A percentile compares a stretch with the other conserved stretches of the same genome.
phyloP scores from a whole-genome alignment of 2,888 invertebrate genomes.

The Alcis repandata region DNA sequence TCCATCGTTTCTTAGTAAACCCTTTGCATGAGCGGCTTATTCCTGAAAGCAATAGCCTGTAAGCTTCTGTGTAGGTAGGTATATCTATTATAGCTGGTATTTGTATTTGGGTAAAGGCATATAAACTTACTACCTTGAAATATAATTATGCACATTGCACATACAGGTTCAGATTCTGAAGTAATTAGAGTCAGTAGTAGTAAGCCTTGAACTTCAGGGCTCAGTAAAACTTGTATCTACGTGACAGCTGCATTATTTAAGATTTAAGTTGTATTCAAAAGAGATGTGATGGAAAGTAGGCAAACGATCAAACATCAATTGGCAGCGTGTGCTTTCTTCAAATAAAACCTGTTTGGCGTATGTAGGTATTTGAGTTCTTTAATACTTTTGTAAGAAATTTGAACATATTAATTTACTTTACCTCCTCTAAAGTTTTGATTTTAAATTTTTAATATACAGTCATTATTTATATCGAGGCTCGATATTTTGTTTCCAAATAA shows the following conservation, averaged over 20 bases:
- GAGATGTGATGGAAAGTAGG: neutral
- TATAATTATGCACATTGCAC: neutral
- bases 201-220: neutral
- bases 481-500: too few species aligned
- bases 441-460: too few species aligned
- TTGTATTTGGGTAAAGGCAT: too few species aligned
- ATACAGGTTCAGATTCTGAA: neutral
- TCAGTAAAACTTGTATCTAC: neutral
- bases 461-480: too few species aligned
- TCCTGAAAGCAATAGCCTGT: neutral
- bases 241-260: neutral
- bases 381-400: too few species aligned
- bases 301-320: neutral
- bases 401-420: too few species aligned
- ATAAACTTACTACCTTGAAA: neutral
- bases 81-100: too few species aligned
- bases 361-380: too few species aligned
- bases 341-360: constrained; percentile 1
- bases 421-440: too few species aligned
- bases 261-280: neutral
- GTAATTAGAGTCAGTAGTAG: neutral
- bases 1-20: neutral
- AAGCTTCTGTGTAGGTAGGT: neutral
- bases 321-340: neutral
- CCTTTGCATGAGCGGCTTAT: neutral